Evolutionary conservation across 2,797 vertebrate genomes (phyloP), one percentile per base, ranked within the genome.

Genomic region (Columba guinea): DNA sequence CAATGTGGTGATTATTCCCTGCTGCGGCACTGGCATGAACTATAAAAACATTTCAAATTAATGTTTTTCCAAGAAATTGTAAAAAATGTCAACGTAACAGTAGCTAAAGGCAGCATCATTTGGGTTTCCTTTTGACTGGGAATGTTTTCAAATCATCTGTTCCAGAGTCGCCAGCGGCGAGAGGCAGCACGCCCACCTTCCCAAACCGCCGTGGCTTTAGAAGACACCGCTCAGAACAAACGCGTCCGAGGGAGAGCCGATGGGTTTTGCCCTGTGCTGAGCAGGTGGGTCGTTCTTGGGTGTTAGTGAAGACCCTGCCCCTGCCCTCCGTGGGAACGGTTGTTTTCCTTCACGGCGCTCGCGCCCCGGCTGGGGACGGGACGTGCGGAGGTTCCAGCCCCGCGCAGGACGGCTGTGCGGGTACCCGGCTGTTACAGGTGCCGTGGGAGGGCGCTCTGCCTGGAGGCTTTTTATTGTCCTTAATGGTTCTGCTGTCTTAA

Each of bases 1-100:
- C 92, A 97, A 96, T 17, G 49, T 75, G 74, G 67, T 2, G 81
- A 94, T 96, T 97, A 76, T 91, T 95, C 91, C 96, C 95, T 86
- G 87, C 91, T 95, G 95, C 63, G 90, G 73, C 93, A 39, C 91
- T 46, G 89, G 49, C 52, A 44, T 23, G 64, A 62, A 44, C 48
- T 56, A 67, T 41, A 76, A 94, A 96, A 96, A 91, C 49, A 55
- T 96, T 89, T 93, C 69, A 94, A 94, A 96, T 93, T 74, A 96
- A 94, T 24, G 62, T 95, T 96, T 96, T 94, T 87, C 84, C 71
- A 87, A 88, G 76, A 83, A 95, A 92, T 74, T n/a, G 3, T 6
- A 60, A 87, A 84, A 84, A 94, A 94, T 15, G 35, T 73, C 64
- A 51, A 77, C 83, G 26, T 27, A 90, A 53, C 9, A 11, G 69